Base-by-base conservation (phyloP, 2,797 vertebrate genomes). In the Esox masquinongy region DNA sequence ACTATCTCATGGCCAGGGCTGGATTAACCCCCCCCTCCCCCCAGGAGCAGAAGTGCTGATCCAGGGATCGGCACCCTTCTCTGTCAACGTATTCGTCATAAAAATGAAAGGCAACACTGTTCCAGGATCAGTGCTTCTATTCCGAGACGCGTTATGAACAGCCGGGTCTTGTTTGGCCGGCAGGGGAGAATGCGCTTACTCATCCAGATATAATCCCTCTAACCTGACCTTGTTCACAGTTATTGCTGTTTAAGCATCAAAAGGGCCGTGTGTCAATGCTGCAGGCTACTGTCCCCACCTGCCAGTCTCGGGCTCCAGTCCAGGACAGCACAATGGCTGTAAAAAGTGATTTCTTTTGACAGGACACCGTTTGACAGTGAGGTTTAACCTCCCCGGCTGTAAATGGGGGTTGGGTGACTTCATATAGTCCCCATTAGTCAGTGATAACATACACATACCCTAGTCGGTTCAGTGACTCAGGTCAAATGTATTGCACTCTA, bases 1-100 rank as follows among this genome's bases (percentile, higher is more conserved):
- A 39, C 1, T 1, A 39, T 39, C 36, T 39, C 36, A 39, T 39
- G 36, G 89, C 89, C 91, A 88, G 90, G 87, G 78, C 78, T 81
- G 88, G 88, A 91, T 92, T 89, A 92, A 80, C 86, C 82, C 63
- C 76, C 73, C 39, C 51, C 76, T 70, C 39, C 51, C 0, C 17
- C 17, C 36, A 50, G 24, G 29, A 53, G 43, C 84, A 70, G 36
- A 39, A 39, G 36, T 39, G 36, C 36, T 39, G 36, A 39, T 39
- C 36, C 36, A 39, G 36, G 5, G 36, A 39, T 39, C 7, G 36
- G 2, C 36, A 6, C 36, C 19, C 51, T 56, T n/a, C 50, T n/a
- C 17, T 56, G 50, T 51, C 15, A 4, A 51, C 19, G 50, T 51
- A 19, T 51, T 51, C 4, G 50, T 51, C 5, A 51, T 51, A 17